phyloP scores from a whole-genome alignment of 2,797 vertebrate species.

The Halcyon leucocephala region DNA sequence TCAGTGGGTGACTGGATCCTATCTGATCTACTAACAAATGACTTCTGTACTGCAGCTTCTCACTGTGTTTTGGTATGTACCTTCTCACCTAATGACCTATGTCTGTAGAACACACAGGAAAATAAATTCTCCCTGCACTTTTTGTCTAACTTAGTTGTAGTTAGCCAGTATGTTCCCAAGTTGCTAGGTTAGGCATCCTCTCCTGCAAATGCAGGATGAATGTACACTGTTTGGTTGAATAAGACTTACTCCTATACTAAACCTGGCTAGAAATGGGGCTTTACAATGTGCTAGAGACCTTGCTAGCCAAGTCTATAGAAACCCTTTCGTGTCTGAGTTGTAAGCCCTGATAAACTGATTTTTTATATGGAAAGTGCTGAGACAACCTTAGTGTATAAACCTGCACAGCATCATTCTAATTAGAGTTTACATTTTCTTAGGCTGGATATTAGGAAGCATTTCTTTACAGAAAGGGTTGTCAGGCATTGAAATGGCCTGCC shows the following conservation, averaged over 20 bases:
- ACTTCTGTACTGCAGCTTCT: neutral
- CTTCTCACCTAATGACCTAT: rapidly evolving
- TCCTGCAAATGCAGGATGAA: neutral
- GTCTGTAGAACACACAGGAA: neutral
- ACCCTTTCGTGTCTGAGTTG: constrained; percentile 12
- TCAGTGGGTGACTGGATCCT: too few species aligned
- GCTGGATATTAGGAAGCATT: too few species aligned
- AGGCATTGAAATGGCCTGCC: too few species aligned
- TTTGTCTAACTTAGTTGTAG: neutral
- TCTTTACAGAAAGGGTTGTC: too few species aligned
- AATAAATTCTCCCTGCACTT: neutral
- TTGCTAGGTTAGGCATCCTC: neutral
- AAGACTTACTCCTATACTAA: neutral
- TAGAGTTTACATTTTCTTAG: constrained; percentile 62
- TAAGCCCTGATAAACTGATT: neutral
- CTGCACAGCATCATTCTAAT: constrained; percentile 32
- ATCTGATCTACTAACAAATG: neutral
- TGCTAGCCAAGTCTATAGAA: neutral
- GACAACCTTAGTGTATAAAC: constrained; percentile 31
- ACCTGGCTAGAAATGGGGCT: neutral
- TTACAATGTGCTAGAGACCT: neutral
- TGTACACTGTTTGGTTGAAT: neutral
- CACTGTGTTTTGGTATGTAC: neutral
- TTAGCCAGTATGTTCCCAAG: neutral
- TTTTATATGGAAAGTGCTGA: constrained; percentile 50